Evolutionary conservation across 2,797 vertebrate species (phyloP).

Genomic region (Mionectes olivaceus): DNA sequence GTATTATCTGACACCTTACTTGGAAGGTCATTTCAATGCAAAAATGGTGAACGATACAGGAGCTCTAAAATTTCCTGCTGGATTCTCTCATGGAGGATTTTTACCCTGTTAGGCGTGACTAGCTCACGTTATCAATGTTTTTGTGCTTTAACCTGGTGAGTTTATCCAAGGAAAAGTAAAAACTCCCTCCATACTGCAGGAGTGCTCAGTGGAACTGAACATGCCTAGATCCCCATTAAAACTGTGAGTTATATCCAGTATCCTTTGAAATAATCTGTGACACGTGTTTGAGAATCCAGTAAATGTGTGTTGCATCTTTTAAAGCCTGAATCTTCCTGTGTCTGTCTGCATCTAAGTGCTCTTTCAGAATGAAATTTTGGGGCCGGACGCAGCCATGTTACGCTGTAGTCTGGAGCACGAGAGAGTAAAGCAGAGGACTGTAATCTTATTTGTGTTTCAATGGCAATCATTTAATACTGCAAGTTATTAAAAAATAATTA

Average conservation of each 20-base stretch:
- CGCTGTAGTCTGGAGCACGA: neutral
- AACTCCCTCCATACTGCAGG: neutral
- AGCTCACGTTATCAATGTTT: neutral
- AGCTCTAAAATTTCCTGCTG: constrained; percentile 33
- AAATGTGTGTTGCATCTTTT: neutral
- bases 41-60: constrained; percentile 29
- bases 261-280: neutral
- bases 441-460: constrained; percentile 68
- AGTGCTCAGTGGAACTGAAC: neutral
- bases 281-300: neutral
- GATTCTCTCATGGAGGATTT: constrained; percentile 8
- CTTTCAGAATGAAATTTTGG: constrained; percentile 40
- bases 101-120: neutral
- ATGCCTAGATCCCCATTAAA: neutral
- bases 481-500: constrained; percentile 74
- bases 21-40: constrained; percentile 73
- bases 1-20: constrained; percentile 69
- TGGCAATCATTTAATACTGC: constrained; percentile 68
- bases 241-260: neutral
- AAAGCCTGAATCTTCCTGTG: neutral
- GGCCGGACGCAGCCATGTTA: neutral
- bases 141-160: neutral
- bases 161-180: constrained; percentile 11
- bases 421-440: constrained; percentile 23
- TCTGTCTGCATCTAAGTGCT: neutral